Conservation (phyloP, 2,113 vertebrate genomes). For the Ophthalmolycus amberensis region DNA sequence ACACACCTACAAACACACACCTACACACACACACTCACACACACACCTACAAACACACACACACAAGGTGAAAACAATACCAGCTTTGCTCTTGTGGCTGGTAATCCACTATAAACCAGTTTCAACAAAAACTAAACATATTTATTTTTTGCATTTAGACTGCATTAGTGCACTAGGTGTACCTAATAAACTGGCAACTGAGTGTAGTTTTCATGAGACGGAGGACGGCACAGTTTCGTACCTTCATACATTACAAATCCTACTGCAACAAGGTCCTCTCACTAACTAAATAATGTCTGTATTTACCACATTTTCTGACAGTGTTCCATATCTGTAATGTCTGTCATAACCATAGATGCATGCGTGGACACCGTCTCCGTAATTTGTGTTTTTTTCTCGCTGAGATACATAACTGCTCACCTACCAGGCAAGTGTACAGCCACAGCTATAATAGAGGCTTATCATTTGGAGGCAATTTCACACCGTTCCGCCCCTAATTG, state of each 20-base stretch:
- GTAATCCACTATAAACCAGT: too few relatives aligned
- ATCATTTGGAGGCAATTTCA: slow-evolving; percentile 88
- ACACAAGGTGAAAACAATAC: not conserved
- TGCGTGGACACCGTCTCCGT: slow-evolving; percentile 11
- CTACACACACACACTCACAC: not conserved
- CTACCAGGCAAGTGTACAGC: slow-evolving; percentile 73
- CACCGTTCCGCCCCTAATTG: slow-evolving; percentile 86
- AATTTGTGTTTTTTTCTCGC: slow-evolving; percentile 34
- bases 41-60: not conserved
- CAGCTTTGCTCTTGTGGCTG: not conserved
- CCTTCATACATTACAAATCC: not conserved
- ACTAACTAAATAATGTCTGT: slow-evolving; percentile 32
- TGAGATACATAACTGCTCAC: slow-evolving; percentile 69
- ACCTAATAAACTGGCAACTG: slow-evolving; percentile 6
- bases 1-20: too few relatives aligned
- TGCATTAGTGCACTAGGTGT: not conserved
- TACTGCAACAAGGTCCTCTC: slow-evolving; percentile 15
- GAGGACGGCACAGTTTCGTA: not conserved
- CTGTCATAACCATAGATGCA: slow-evolving; percentile 57
- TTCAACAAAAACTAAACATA: not conserved
- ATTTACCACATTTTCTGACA: slow-evolving; percentile 41
- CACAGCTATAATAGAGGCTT: slow-evolving; percentile 83
- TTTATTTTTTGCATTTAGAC: not conserved
- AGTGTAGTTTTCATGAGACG: not conserved
- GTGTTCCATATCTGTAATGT: slow-evolving; percentile 20